phyloP scores from a whole-genome alignment of 30 jellyfish, hydroid and myxozoan species.

The Aurelia coerulea region DNA sequence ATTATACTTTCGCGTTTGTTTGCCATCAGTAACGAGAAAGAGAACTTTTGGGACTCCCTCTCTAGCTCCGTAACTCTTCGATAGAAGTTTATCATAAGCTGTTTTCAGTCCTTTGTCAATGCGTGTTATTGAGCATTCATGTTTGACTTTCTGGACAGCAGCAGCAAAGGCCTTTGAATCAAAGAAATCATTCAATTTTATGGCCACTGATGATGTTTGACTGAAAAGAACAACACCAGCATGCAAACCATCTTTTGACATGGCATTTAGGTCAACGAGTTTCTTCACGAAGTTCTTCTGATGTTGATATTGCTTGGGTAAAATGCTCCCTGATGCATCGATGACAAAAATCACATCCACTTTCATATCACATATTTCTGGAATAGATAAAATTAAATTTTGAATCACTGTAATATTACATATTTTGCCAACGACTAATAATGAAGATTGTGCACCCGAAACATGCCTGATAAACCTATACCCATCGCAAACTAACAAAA shows the following conservation, averaged over 20 bases:
- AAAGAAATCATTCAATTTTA: slow-evolving; percentile 55
- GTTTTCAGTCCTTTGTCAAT: slow-evolving; percentile 49
- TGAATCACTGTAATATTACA: too few species aligned
- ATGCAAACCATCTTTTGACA: slow-evolving; percentile 33
- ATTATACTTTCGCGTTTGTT: slow-evolving; percentile 12
- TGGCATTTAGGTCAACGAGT: slow-evolving; percentile 26
- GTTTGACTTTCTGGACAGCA: slow-evolving; percentile 34
- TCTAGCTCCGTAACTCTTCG: slow-evolving; percentile 65
- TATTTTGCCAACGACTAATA: too few species aligned
- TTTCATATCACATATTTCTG: slow-evolving; percentile 47
- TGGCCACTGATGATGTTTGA: slow-evolving; percentile 26
- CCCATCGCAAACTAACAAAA: too few species aligned
- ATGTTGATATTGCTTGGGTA: slow-evolving; percentile 40
- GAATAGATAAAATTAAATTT: neutral
- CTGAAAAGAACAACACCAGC: slow-evolving; percentile 66
- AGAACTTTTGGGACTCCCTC: slow-evolving; percentile 35
- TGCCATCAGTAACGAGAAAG: slow-evolving; percentile 28
- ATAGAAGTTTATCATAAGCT: slow-evolving; percentile 32
- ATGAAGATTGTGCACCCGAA: too few species aligned
- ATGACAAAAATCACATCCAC: slow-evolving; percentile 51
- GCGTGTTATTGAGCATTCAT: slow-evolving; percentile 28
- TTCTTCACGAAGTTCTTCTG: slow-evolving; percentile 35
- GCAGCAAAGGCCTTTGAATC: slow-evolving; percentile 18
- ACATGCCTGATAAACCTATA: too few species aligned
- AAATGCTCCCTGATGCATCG: slow-evolving; percentile 59